A percentile compares a stretch with the other conserved stretches of the same genome.
Evolutionary conservation across 2,797 vertebrate genomes (phyloP).

Genomic region (Silurus aristotelis): DNA sequence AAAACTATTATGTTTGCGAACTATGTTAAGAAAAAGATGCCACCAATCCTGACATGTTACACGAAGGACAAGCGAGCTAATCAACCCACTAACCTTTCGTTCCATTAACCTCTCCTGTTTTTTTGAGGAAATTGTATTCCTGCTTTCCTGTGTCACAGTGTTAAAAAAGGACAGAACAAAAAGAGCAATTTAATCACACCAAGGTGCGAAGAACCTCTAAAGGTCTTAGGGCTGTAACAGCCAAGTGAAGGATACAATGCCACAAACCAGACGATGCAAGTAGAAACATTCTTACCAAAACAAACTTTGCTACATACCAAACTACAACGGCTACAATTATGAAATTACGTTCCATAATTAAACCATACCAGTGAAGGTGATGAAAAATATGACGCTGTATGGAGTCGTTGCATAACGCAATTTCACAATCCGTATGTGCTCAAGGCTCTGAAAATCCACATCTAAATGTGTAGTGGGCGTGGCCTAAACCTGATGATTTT

Average conservation of each 20-base stretch:
- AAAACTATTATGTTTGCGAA: too few relatives aligned
- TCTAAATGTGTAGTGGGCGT: background rate
- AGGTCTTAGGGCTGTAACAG: background rate
- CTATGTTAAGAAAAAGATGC: background rate
- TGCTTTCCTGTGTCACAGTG: constrained; percentile 61
- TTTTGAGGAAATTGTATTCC: constrained; percentile 24
- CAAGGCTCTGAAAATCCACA: background rate
- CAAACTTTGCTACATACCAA: too few relatives aligned
- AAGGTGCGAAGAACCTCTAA: constrained; percentile 12
- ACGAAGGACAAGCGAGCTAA: background rate
- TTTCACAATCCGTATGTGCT: background rate
- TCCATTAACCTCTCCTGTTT: background rate
- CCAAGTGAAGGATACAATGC: background rate
- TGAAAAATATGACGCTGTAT: background rate
- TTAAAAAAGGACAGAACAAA: constrained; percentile 48
- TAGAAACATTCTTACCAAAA: background rate
- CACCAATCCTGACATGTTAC: background rate
- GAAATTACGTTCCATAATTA: background rate
- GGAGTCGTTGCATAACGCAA: background rate
- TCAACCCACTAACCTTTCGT: background rate
- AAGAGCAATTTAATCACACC: constrained; percentile 27
- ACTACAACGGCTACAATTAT: background rate
- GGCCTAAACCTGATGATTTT: background rate
- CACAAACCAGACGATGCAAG: background rate
- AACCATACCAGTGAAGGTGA: background rate